A percentile compares a stretch with the other conserved stretches of the same genome.
Evolutionary conservation across 2,113 vertebrate species (phyloP).

Genomic region (Malurus cyaneus): DNA sequence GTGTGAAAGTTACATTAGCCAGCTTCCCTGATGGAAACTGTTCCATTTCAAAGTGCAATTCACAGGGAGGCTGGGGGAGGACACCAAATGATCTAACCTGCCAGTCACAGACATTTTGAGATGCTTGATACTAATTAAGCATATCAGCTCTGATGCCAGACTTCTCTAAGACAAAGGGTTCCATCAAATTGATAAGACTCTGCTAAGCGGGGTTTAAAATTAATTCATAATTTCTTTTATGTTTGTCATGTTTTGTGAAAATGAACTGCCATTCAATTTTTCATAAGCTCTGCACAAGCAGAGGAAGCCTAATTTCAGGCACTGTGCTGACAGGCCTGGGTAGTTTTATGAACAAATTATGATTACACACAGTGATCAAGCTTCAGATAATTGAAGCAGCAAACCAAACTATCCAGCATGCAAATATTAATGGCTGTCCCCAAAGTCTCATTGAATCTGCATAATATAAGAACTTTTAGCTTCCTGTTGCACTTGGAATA

Average conservation of each 20-base stretch:
- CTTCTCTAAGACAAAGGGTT: constrained; percentile 76
- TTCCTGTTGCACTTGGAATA: neutral
- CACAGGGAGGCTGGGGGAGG: neutral
- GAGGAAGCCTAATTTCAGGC: constrained; percentile 75
- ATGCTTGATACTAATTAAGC: constrained; percentile 78
- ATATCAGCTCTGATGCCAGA: constrained; percentile 71
- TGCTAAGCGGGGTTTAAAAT: constrained; percentile 79
- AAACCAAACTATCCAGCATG: constrained; percentile 49
- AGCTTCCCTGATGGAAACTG: constrained; percentile 46
- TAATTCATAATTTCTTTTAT: constrained; percentile 82
- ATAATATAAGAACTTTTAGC: constrained; percentile 27
- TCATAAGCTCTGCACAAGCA: constrained; percentile 68
- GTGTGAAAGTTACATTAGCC: constrained; percentile 44
- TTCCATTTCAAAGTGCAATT: constrained; percentile 48
- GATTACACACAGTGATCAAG: constrained; percentile 69
- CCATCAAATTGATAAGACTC: constrained; percentile 79
- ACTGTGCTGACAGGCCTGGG: constrained; percentile 70
- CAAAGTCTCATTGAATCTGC: constrained; percentile 43
- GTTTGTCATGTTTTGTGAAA: constrained; percentile 78
- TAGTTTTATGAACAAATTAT: constrained; percentile 74
- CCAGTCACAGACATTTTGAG: constrained; percentile 71
- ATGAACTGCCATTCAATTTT: constrained; percentile 83
- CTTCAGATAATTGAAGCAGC: constrained; percentile 68
- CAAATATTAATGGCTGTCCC: constrained; percentile 53
- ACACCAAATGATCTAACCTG: constrained; percentile 52